Evolutionary conservation across 2,888 invertebrate species (phyloP), one percentile per base, ranked within the genome.

Genomic region (Agonopterix heracliana): DNA sequence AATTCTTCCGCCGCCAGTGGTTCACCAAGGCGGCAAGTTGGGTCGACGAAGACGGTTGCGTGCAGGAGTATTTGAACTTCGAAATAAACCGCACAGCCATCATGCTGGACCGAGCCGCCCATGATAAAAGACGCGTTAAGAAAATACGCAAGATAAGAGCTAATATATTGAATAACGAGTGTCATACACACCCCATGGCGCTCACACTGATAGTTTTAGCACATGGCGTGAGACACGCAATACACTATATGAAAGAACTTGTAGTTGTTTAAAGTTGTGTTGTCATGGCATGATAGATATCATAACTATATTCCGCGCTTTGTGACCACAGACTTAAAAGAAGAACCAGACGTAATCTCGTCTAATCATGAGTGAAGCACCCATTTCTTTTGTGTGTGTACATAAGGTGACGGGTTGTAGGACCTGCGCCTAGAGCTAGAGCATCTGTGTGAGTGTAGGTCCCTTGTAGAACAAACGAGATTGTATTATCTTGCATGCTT

Each of bases 41-140:
- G 72, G 52, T 70, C 3, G 63, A 68, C 42, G 52, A 62, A 3
- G 46, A 60, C 0, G 72, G 69, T 1, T 74, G 74, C 35, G 53
- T 71, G 2, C 41, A 50, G 2, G 74, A 72, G 48, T 52, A 57
- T 35, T 52, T 34, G 2, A 71, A 71, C 47, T 67, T 52, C 14
- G 45, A 57, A 5, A 36, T 59, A 2, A 64, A 68, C 48, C 50
- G 51, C 4, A 59, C 60, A 3, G 38, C 40, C 11, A 0, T 46
- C 1, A 9, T 44, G 5, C 42, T 8, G 3, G 35, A 11, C 2
- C 7, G 2, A 46, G 41, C 41, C n/a, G 38, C 38, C 9, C 38
- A n/a, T 38, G 38, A 38, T 9, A 38, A 38, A 10, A 38, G n/a
- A 10, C 38, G 38, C n/a, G 38, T n/a, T 38, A 41, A 41, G 12